Conservation (phyloP, 2,113 vertebrate species). For the Saguinus imperator region DNA sequence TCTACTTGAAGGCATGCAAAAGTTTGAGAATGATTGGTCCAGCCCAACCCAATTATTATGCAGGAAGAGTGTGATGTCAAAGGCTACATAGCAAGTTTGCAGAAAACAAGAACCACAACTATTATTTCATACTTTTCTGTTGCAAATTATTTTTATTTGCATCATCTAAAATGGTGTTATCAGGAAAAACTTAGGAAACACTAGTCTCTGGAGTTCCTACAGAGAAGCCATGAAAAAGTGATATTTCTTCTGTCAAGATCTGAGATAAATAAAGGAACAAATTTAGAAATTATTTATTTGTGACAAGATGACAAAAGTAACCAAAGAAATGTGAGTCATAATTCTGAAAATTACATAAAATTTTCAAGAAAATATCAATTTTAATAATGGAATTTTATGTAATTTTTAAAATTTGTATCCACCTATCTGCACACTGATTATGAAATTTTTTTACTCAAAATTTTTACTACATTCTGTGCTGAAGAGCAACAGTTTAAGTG, state of each 20-base stretch:
- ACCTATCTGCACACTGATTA: not conserved
- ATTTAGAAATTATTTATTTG: not conserved
- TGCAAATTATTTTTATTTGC: not conserved
- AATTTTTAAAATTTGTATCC: too few species aligned
- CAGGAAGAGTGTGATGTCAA: not conserved
- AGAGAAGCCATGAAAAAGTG: not conserved
- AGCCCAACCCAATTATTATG: not conserved
- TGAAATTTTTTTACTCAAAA: not conserved
- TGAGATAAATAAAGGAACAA: too few species aligned
- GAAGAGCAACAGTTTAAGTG: not conserved
- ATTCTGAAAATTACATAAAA: not conserved
- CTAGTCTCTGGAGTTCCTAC: not conserved
- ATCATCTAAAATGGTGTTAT: not conserved
- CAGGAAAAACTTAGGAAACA: not conserved
- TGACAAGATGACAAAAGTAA: not conserved
- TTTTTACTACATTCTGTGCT: not conserved
- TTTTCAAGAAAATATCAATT: not conserved
- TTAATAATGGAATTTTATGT: not conserved
- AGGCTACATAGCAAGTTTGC: not conserved
- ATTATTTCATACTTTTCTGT: not conserved
- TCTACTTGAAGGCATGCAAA: not conserved
- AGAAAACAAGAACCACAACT: not conserved
- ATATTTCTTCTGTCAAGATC: too few species aligned
- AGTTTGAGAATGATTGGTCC: not conserved
- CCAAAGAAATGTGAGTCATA: not conserved